These are phyloP conservation scores for Delia radicum DNA, from an alignment of 1,140 invertebrate genomes.

Conservation along the genomic window DNA sequence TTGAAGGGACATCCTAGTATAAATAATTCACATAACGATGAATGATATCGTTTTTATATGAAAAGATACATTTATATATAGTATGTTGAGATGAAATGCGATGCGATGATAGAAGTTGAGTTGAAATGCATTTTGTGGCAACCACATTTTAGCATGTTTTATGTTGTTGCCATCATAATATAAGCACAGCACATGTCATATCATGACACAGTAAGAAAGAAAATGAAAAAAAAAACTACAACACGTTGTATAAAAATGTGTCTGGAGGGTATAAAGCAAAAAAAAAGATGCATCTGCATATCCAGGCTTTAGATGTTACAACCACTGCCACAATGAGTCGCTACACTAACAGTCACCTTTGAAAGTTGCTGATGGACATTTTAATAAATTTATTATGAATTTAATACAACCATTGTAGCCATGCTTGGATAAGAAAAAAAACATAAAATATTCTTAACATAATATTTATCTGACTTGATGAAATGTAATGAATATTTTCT, in stretches of 20 bases:
- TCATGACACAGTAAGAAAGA: background rate
- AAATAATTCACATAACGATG: background rate
- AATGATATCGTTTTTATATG: slow-evolving; percentile 2
- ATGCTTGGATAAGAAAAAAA: background rate
- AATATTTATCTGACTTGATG: background rate
- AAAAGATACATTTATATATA: background rate
- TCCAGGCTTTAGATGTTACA: background rate
- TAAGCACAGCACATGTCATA: background rate
- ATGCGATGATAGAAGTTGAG: background rate
- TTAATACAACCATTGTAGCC: background rate
- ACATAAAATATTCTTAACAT: background rate
- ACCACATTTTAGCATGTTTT: background rate
- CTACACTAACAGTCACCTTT: background rate
- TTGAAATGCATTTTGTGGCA: background rate
- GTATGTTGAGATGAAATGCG: background rate
- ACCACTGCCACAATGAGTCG: background rate
- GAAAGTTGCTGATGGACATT: background rate
- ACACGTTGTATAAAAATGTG: background rate
- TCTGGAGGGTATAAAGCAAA: background rate
- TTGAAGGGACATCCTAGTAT: too few species aligned
- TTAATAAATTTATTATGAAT: background rate
- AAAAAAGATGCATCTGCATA: background rate
- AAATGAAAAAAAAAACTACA: background rate
- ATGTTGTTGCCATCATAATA: background rate
- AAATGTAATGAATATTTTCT: background rate